Evolutionary conservation across 2,888 invertebrate species (phyloP).

Genomic region (Melinopterus prodromus): DNA sequence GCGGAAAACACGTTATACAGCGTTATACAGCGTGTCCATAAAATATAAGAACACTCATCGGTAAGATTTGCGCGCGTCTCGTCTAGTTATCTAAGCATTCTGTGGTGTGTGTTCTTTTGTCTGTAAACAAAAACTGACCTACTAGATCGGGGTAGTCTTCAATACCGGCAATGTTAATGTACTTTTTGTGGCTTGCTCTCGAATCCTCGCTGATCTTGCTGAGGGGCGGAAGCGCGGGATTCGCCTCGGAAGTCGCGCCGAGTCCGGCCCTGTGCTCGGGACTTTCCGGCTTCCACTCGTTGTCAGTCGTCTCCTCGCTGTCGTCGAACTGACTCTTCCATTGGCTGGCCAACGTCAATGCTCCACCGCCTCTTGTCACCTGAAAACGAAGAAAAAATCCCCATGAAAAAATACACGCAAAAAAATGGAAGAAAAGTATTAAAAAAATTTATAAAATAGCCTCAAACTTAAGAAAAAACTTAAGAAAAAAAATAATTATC

Average conservation of each 20-base stretch:
- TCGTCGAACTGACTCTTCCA: conserved; percentile 98
- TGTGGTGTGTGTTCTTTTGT: background rate
- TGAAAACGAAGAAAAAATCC: conserved; percentile 48
- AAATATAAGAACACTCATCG: background rate
- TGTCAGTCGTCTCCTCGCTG: conserved; percentile 93
- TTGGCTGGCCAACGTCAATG: conserved; percentile 88
- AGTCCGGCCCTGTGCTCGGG: conserved; percentile 63
- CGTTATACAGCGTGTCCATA: background rate
- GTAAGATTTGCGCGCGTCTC: background rate
- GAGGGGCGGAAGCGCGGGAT: conserved; percentile 51
- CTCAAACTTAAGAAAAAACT: no score
- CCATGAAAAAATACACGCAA: conserved; percentile 18
- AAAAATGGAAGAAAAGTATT: background rate
- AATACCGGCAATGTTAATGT: conserved; percentile 81
- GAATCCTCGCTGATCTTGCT: conserved; percentile 66
- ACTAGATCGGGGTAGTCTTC: conserved; percentile 77
- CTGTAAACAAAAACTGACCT: conserved; percentile 50
- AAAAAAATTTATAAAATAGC: background rate
- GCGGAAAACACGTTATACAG: background rate
- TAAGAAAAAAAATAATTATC: no score
- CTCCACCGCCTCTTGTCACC: conserved; percentile 84
- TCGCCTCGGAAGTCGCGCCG: conserved; percentile 53
- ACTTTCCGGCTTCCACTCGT: conserved; percentile 91
- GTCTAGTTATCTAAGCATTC: background rate
- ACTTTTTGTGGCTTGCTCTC: conserved; percentile 62